Percentiles rank a stretch among this genome's conserved stretches.
Conservation (phyloP, 2,113 vertebrate genomes). For the Anoplopoma fimbria region DNA sequence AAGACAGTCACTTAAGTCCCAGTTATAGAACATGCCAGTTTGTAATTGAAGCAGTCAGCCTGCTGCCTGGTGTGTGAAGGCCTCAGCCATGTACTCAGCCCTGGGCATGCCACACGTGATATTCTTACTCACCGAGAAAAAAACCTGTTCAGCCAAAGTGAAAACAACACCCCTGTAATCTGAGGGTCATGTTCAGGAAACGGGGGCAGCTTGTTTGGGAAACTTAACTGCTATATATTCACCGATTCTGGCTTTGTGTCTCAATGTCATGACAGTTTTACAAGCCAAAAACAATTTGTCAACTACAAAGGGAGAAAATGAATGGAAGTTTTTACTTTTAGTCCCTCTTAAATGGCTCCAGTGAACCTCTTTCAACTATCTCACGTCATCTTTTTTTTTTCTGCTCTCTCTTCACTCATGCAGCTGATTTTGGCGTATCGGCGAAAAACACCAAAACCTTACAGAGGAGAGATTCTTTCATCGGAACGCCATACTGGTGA, state of each 20-base stretch:
- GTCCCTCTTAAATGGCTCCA: background rate
- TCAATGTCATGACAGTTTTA: slow-evolving; percentile 42
- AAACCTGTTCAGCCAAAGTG: slow-evolving; percentile 20
- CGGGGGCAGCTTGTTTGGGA: slow-evolving; percentile 20
- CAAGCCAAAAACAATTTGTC: background rate
- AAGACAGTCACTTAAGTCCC: slow-evolving; percentile 35
- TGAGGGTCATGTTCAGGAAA: slow-evolving; percentile 20
- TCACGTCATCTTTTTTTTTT: background rate
- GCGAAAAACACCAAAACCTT: slow-evolving; percentile 96
- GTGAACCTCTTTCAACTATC: background rate
- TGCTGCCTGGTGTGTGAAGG: slow-evolving; percentile 27
- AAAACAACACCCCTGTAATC: slow-evolving; percentile 50
- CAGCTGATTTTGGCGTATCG: slow-evolving; percentile 98
- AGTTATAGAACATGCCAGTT: slow-evolving; percentile 45
- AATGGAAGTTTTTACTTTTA: background rate
- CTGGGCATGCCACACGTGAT: background rate
- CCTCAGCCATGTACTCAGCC: slow-evolving; percentile 39
- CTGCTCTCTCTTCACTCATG: slow-evolving; percentile 40
- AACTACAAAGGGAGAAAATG: background rate
- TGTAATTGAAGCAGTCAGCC: slow-evolving; percentile 49
- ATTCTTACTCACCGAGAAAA: slow-evolving; percentile 6
- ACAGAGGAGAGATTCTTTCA: slow-evolving; percentile 95
- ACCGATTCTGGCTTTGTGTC: slow-evolving; percentile 21
- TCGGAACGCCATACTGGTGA: slow-evolving; percentile 98
- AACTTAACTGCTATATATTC: slow-evolving; percentile 14